phyloP scores from a whole-genome alignment of 2,113 vertebrate species.

The Porphyrio hochstetteri region DNA sequence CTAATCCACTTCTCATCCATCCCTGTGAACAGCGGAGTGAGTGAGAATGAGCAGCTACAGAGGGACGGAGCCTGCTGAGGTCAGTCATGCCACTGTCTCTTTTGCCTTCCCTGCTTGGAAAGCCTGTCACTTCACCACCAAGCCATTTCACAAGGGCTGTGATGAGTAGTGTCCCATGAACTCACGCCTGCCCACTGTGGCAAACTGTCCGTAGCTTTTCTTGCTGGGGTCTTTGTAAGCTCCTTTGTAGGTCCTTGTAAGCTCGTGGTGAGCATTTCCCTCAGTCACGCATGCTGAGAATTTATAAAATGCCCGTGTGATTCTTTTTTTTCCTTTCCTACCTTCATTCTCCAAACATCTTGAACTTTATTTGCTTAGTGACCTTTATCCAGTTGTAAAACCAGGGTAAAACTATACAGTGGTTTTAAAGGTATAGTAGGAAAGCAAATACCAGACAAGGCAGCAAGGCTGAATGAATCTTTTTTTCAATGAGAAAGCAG shows the following conservation, averaged over 20 bases:
- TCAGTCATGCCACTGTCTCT: not conserved
- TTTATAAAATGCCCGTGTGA: not conserved
- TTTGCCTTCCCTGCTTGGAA: not conserved
- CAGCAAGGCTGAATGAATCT: not conserved
- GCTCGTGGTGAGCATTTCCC: not conserved
- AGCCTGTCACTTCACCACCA: not conserved
- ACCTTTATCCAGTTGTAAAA: not conserved
- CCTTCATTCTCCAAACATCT: not conserved
- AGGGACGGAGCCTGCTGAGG: not conserved
- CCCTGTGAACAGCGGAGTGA: accelerated
- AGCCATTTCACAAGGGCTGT: not conserved
- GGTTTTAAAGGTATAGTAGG: not conserved
- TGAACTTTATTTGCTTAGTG: not conserved
- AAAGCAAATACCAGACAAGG: not conserved
- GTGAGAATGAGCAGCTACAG: not conserved
- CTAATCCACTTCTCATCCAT: not conserved
- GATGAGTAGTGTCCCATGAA: not conserved
- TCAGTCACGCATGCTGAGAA: not conserved
- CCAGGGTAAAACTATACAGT: not conserved
- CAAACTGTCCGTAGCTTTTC: not conserved
- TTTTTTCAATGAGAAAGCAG: not conserved
- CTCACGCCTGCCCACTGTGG: not conserved
- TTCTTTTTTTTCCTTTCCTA: not conserved
- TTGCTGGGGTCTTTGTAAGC: not conserved
- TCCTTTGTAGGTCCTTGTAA: not conserved